phyloP scores from a whole-genome alignment of 2,797 vertebrate genomes.

The Micrastur ruficollis region DNA sequence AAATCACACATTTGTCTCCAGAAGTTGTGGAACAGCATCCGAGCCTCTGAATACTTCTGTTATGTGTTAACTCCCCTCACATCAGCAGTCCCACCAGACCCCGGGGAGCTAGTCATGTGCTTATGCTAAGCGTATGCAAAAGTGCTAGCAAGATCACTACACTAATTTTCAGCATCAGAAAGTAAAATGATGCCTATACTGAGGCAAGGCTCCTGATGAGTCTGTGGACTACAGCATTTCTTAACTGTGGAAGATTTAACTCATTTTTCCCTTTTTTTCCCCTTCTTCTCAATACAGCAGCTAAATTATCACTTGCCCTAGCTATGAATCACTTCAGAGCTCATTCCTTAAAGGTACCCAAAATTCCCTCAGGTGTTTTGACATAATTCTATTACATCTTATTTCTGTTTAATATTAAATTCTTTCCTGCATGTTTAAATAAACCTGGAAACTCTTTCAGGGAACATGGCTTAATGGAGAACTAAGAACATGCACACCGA shows the following conservation, averaged over 20 bases:
- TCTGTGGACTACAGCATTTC: background rate
- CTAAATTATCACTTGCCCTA: constrained; percentile 66
- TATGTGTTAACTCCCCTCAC: background rate
- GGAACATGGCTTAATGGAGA: constrained; percentile 14
- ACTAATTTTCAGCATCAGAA: constrained; percentile 45
- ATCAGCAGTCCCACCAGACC: background rate
- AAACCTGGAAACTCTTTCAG: constrained; percentile 65
- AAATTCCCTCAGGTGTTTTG: constrained; percentile 74
- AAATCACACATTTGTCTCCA: background rate
- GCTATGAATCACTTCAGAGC: constrained; percentile 64
- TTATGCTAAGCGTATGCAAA: background rate
- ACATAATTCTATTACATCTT: constrained; percentile 72
- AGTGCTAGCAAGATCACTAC: constrained; percentile 13
- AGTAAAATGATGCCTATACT: constrained; percentile 4
- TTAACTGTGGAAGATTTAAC: constrained; percentile 27
- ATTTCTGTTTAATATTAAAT: constrained; percentile 73
- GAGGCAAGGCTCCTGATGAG: constrained; percentile 18
- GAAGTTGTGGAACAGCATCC: background rate
- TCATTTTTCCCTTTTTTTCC: background rate
- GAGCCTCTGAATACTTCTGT: background rate
- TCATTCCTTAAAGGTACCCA: constrained; percentile 63
- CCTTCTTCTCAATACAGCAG: constrained; percentile 31
- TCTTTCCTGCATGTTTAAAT: constrained; percentile 67
- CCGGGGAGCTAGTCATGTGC: background rate
- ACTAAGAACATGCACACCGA: background rate